These are phyloP conservation scores for Phrynocephalus guinanensis DNA, from an alignment of 2,797 vertebrate species.

Conservation along the genomic window DNA sequence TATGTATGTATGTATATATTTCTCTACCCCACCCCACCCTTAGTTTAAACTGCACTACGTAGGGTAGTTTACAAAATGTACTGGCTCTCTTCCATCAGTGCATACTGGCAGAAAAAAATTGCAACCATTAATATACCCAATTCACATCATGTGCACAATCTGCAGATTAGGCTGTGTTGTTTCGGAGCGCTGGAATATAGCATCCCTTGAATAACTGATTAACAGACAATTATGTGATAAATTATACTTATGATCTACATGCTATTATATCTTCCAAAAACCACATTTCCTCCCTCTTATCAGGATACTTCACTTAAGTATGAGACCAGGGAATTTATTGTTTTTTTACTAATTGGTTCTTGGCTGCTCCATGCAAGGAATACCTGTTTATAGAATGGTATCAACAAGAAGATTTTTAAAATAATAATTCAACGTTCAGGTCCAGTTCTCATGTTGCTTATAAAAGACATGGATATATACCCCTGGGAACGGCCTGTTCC, in stretches of 20 bases:
- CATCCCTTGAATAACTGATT: not conserved
- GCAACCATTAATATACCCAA: too few relatives aligned
- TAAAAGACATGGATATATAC: constrained; percentile 3
- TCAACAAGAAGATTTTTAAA: not conserved
- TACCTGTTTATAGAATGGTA: constrained; percentile 14
- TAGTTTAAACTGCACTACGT: too few relatives aligned
- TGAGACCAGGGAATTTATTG: not conserved
- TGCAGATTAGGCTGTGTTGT: too few relatives aligned
- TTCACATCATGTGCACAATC: too few relatives aligned
- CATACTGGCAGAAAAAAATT: too few relatives aligned
- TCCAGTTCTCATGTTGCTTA: not conserved
- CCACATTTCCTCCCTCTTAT: not conserved
- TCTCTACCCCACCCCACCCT: too few relatives aligned
- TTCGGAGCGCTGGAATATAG: too few relatives aligned
- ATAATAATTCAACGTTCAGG: not conserved
- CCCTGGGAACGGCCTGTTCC: not conserved
- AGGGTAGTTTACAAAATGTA: too few relatives aligned
- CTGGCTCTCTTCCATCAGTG: too few relatives aligned
- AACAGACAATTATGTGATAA: not conserved
- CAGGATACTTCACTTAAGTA: not conserved
- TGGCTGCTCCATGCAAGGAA: constrained; percentile 11
- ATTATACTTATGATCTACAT: not conserved
- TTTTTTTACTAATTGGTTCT: constrained; percentile 15
- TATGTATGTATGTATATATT: too few relatives aligned
- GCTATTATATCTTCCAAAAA: not conserved